phyloP scores from a whole-genome alignment of 2,797 vertebrate genomes.

The Salmo trutta region DNA sequence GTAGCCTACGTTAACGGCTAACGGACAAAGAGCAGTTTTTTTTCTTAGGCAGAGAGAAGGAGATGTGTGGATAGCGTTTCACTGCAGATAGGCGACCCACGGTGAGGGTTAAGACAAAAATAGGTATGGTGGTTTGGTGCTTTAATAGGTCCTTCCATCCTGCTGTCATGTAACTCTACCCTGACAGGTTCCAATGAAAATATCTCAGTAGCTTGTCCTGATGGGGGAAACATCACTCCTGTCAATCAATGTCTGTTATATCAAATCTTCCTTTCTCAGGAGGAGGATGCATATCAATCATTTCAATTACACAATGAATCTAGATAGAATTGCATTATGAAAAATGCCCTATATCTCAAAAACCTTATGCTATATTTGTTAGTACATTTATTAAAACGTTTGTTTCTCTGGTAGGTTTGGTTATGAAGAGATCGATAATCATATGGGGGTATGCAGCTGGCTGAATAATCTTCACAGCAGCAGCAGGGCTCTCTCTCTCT shows the following conservation, averaged over 20 bases:
- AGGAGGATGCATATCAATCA: not conserved
- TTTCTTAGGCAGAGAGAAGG: slow-evolving; percentile 46
- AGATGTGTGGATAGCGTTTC: slow-evolving; percentile 54
- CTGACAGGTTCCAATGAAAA: slow-evolving; percentile 52
- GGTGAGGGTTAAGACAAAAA: slow-evolving; percentile 50
- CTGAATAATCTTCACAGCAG: slow-evolving; percentile 17
- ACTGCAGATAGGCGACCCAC: slow-evolving; percentile 50
- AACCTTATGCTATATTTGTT: not conserved
- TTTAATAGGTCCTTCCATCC: slow-evolving; percentile 54
- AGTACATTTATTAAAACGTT: not conserved
- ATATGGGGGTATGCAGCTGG: slow-evolving; percentile 18
- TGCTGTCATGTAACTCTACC: slow-evolving; percentile 44
- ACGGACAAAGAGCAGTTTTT: slow-evolving; percentile 52
- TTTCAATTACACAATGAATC: too few relatives aligned
- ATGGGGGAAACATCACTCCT: slow-evolving; percentile 23
- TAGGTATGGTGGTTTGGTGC: slow-evolving; percentile 61
- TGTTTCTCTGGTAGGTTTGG: not conserved
- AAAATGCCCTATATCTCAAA: not conserved
- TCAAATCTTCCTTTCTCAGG: not conserved
- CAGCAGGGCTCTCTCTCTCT: not conserved
- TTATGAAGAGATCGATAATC: slow-evolving; percentile 50
- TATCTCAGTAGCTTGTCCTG: slow-evolving; percentile 12
- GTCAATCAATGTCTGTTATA: slow-evolving; percentile 42
- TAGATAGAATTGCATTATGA: too few relatives aligned
- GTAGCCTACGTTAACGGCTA: slow-evolving; percentile 38